A percentile compares a stretch with the other conserved stretches of the same genome.
Conservation (phyloP, 2,888 invertebrate genomes). For the Notodromas monacha region DNA sequence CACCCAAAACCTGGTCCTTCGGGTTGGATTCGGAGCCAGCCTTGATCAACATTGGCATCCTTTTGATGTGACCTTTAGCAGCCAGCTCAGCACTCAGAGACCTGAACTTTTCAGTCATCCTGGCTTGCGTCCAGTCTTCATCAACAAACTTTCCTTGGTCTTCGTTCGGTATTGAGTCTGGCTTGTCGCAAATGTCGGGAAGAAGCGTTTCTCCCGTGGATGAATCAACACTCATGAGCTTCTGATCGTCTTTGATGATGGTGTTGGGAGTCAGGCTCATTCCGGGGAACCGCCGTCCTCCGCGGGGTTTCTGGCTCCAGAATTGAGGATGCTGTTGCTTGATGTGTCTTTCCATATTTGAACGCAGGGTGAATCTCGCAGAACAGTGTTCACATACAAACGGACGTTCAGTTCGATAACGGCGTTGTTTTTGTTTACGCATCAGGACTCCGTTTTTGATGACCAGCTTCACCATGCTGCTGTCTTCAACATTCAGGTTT, state of each 20-base stretch:
- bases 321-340: constrained; percentile 73
- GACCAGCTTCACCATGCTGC: constrained; percentile 33
- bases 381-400: constrained; percentile 69
- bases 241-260: no score
- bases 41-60: constrained; percentile 1
- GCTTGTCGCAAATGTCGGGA: no score
- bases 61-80: constrained; percentile 8
- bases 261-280: constrained; percentile 1
- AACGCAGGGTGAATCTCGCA: constrained; percentile 50
- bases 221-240: no score
- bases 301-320: constrained; percentile 43
- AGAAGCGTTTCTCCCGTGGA: constrained; percentile 9
- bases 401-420: constrained; percentile 60
- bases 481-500: no score
- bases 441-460: constrained; percentile 60
- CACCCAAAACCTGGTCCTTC: no score
- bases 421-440: constrained; percentile 63
- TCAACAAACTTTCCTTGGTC: no score
- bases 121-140: no score
- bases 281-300: constrained; percentile 12
- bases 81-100: no score
- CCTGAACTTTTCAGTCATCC: no score
- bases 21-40: constrained; percentile 7
- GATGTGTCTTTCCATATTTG: constrained; percentile 75
- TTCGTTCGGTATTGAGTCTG: no score